These are phyloP conservation scores for Dipus sagitta DNA, from an alignment of 2,797 vertebrate species.

Conservation along the genomic window DNA sequence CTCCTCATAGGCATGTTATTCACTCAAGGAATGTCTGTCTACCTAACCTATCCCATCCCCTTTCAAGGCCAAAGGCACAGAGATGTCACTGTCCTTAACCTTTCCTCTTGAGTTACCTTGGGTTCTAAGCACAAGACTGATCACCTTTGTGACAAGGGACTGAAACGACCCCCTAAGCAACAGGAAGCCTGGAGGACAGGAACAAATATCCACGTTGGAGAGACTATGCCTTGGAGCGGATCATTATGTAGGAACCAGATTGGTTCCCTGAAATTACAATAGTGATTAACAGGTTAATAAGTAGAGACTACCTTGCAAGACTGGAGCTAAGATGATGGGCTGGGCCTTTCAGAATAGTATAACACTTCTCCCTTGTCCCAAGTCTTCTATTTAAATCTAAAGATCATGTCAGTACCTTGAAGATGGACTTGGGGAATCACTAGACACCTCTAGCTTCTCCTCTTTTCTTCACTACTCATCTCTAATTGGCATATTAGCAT, in stretches of 20 bases:
- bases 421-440: not conserved
- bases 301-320: not conserved
- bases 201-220: too few relatives aligned
- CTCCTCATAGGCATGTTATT: not conserved
- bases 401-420: not conserved
- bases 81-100: not conserved
- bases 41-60: not conserved
- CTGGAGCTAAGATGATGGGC: not conserved
- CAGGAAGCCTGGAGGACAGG: not conserved
- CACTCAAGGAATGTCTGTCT: not conserved
- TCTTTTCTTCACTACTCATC: too few relatives aligned
- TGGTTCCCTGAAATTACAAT: not conserved
- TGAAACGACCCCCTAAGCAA: not conserved
- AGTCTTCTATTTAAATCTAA: not conserved
- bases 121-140: too few relatives aligned
- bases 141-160: not conserved
- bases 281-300: not conserved
- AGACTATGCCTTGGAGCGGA: too few relatives aligned
- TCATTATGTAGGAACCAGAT: not conserved
- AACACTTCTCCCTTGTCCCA: not conserved
- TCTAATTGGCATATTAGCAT: not conserved
- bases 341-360: not conserved
- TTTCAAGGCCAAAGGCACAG: not conserved
- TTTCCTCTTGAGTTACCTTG: not conserved
- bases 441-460: not conserved